phyloP scores from a whole-genome alignment of 2,888 invertebrate genomes.

The Corythucha ciliata region DNA sequence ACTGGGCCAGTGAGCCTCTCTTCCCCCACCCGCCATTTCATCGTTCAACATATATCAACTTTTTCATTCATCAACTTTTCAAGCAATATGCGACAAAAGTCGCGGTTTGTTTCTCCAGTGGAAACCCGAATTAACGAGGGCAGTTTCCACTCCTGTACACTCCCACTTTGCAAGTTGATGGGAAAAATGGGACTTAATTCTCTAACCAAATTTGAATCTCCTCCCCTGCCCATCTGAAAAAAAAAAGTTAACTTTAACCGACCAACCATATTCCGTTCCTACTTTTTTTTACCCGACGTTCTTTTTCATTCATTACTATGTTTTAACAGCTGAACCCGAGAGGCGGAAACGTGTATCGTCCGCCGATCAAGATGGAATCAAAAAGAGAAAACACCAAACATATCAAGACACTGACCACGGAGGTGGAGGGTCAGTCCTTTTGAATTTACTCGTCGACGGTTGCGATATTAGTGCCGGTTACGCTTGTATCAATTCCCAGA shows the following conservation, averaged over 20 bases:
- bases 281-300: neutral
- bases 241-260: neutral
- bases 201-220: too few relatives aligned
- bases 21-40: too few relatives aligned
- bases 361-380: conserved; percentile 18
- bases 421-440: conserved; percentile 64
- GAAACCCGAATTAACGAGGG: too few relatives aligned
- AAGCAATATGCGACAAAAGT: too few relatives aligned
- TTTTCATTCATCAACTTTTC: too few relatives aligned
- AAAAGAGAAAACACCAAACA: conserved; percentile 39
- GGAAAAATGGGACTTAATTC: too few relatives aligned
- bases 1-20: too few relatives aligned
- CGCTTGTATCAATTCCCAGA: conserved; percentile 59
- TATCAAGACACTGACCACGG: conserved; percentile 44
- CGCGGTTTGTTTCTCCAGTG: too few relatives aligned
- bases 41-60: too few relatives aligned
- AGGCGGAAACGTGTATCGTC: conserved; percentile 24
- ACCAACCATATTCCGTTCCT: neutral
- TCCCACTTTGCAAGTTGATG: too few relatives aligned
- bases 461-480: conserved; percentile 91
- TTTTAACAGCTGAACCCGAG: conserved; percentile 21
- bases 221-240: too few relatives aligned
- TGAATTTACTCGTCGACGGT: conserved; percentile 91
- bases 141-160: too few relatives aligned
- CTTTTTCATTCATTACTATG: conserved; percentile 1